A percentile compares a stretch with the other conserved stretches of the same genome.
Evolutionary conservation across 2,113 vertebrate species (phyloP).

Genomic region (Ophiodon elongatus): DNA sequence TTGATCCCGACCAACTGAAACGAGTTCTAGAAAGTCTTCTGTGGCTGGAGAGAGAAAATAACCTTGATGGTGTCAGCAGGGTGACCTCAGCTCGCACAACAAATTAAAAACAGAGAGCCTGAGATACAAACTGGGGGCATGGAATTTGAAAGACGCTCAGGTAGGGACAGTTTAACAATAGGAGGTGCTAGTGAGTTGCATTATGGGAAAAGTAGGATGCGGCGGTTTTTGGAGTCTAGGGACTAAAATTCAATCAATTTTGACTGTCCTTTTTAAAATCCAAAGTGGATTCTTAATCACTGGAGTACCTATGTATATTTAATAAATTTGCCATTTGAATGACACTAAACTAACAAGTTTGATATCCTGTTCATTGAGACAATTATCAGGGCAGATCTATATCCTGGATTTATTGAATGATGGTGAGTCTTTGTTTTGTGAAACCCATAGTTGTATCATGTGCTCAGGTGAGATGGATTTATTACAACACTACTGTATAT

Average conservation of each 20-base stretch:
- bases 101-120: too few species aligned
- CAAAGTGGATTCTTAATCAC: background rate
- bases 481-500: background rate
- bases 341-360: background rate
- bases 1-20: background rate
- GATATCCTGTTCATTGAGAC: background rate
- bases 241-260: background rate
- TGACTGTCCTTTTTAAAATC: background rate
- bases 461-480: background rate
- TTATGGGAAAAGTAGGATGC: background rate
- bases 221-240: background rate
- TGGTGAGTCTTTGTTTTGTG: background rate
- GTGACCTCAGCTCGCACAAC: too few species aligned
- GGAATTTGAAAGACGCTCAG: too few species aligned
- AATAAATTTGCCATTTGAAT: background rate
- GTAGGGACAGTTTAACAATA: background rate
- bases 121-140: too few species aligned
- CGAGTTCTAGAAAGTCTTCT: too few species aligned
- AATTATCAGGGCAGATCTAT: background rate
- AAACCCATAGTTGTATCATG: background rate
- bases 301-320: background rate
- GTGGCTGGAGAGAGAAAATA: too few species aligned
- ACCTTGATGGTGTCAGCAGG: too few species aligned
- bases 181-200: background rate
- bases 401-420: background rate